Percentiles rank a stretch among this genome's conserved stretches.
phyloP scores from a whole-genome alignment of 2,797 vertebrate species.

The Australoheros facetus region DNA sequence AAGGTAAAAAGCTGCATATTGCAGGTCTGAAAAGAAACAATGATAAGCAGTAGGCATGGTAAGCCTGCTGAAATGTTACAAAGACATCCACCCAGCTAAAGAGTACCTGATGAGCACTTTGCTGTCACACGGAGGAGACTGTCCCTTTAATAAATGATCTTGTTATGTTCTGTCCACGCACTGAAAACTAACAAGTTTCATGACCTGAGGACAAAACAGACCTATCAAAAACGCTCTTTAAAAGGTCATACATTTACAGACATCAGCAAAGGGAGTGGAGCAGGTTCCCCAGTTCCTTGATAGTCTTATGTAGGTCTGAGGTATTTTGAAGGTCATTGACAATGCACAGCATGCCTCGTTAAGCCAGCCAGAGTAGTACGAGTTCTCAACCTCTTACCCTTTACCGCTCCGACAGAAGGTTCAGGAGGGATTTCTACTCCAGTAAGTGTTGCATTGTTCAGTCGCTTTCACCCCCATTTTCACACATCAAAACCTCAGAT shows the following conservation, averaged over 20 bases:
- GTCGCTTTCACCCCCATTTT: slow-evolving; percentile 36
- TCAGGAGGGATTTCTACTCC: slow-evolving; percentile 40
- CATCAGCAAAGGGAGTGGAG: slow-evolving; percentile 32
- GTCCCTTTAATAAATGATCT: slow-evolving; percentile 38
- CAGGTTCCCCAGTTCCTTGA: slow-evolving; percentile 40
- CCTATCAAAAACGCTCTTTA: slow-evolving; percentile 43
- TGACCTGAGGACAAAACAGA: slow-evolving; percentile 45
- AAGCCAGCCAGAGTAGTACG: slow-evolving; percentile 26
- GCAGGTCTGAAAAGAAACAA: slow-evolving; percentile 1
- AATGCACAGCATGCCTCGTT: slow-evolving; percentile 39
- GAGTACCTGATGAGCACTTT: slow-evolving; percentile 14
- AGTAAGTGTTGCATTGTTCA: slow-evolving; percentile 41
- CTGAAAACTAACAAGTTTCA: slow-evolving; percentile 51
- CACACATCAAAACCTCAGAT: slow-evolving; percentile 33
- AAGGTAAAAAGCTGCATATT: background rate
- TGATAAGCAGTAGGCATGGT: background rate
- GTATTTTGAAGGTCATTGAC: slow-evolving; percentile 65
- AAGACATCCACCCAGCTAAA: background rate
- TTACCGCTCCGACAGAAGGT: slow-evolving; percentile 40
- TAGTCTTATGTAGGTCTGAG: slow-evolving; percentile 41
- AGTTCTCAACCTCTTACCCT: slow-evolving; percentile 38
- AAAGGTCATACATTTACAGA: slow-evolving; percentile 68
- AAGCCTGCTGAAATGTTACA: background rate
- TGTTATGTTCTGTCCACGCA: slow-evolving; percentile 20
- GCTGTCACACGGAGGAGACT: slow-evolving; percentile 18